Evolutionary conservation across 2,888 invertebrate genomes (phyloP), one percentile per base, ranked within the genome.

Genomic region (Tinea pellionella): DNA sequence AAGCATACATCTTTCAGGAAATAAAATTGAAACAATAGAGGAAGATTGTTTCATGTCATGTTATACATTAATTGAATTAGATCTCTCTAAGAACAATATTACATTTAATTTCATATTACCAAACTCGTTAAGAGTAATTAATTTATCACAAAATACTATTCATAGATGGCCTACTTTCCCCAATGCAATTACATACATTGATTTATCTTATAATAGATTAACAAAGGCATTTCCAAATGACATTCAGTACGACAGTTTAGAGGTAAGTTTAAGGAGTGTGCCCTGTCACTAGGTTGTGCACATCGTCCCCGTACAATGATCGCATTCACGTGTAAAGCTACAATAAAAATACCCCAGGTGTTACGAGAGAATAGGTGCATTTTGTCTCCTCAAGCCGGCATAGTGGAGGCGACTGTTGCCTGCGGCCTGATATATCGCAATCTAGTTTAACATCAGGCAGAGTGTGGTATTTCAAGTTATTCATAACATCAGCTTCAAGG

Each of bases 51-150:
- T 88, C 63, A 65, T 77, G 1, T 66, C 74, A 0, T 84, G 81
- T 64, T 71, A 69, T 11, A 80, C 69, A 64, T 70, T 88, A 62
- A 71, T 74, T 47, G 86, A 85, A 70, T 65, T 88, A 68, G 83
- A 88, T 72, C 77, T 88, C 67, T 83, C 76, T 0, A 79, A 82
- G 65, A 88, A 88, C 70, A 80, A 82, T 64, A 79, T 88, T 72
- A 81, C 84, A 65, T 74, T 80, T 18, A 69, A 78, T 61, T 82
- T 85, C 64, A 74, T 77, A 1, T 64, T 88, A 55, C 86, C 88
- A 0, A 68, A 77, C 1, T 66, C 78, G 0, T 65, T 88, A 18
- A 80, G 83, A 66, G 80, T 80, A 37, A 78, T 79, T 61, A 80
- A 78, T 63, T 65, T 88, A 56, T 80, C 77, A 62, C 72, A 81